These are phyloP conservation scores for Amiota minor DNA, from an alignment of 2,888 invertebrate genomes.

Conservation along the genomic window DNA sequence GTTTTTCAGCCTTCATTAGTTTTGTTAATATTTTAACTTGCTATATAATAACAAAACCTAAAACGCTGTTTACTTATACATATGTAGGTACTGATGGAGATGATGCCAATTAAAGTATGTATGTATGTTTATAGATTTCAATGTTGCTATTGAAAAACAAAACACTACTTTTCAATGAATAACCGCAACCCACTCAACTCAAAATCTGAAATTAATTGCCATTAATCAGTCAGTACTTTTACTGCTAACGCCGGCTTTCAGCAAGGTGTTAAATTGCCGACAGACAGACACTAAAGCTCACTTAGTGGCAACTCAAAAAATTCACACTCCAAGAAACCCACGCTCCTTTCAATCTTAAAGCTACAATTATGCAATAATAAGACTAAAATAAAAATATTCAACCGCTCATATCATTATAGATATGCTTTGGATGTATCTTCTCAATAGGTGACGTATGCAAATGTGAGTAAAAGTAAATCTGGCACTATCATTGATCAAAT, in stretches of 20 bases:
- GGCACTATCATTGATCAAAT: no score
- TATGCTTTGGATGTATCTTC: no score
- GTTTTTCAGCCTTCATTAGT: neutral
- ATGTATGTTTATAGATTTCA: neutral
- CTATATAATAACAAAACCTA: neutral
- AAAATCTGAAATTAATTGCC: neutral
- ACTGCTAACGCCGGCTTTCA: neutral
- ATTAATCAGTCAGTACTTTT: conserved; percentile 21
- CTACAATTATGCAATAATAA: no score
- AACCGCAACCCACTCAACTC: conserved; percentile 10
- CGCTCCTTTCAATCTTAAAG: neutral
- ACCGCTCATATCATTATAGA: no score
- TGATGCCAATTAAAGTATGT: neutral
- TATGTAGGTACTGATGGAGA: neutral
- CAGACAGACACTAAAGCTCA: conserved; percentile 10
- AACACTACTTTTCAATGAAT: conserved; percentile 8
- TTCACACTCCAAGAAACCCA: conserved; percentile 3
- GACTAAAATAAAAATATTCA: no score
- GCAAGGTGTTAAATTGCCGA: conserved; percentile 17
- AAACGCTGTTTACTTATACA: neutral
- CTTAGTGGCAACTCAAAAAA: neutral
- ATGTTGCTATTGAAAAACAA: neutral
- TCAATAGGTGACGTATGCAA: no score
- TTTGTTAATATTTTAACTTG: conserved; percentile 14
- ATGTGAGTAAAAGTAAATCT: no score